Evolutionary conservation across 2,888 invertebrate genomes (phyloP).

Genomic region (Andrena bicolor): DNA sequence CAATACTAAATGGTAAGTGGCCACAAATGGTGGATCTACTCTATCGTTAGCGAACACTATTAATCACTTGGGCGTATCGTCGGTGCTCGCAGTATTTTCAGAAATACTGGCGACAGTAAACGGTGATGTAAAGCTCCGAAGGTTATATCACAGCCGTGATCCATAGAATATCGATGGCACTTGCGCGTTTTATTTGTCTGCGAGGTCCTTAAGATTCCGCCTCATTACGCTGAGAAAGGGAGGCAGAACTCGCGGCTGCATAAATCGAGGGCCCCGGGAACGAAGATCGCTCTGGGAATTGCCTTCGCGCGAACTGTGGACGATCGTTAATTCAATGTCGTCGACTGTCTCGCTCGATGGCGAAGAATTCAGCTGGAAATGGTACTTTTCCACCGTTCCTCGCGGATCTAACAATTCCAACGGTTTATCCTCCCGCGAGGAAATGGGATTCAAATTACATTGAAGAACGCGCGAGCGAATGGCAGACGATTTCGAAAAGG

Average conservation of each 20-base stretch:
- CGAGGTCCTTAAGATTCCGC: slow-evolving; percentile 23
- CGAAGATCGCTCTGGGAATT: slow-evolving; percentile 25
- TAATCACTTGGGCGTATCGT: no score
- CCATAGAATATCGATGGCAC: not conserved
- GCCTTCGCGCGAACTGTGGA: not conserved
- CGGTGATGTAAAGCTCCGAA: not conserved
- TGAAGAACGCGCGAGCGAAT: not conserved
- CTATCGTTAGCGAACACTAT: no score
- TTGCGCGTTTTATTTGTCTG: not conserved
- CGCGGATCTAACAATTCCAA: not conserved
- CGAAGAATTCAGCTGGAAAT: slow-evolving; percentile 6
- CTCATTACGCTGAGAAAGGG: slow-evolving; percentile 9
- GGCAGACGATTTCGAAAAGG: not conserved
- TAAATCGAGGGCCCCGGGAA: slow-evolving; percentile 25
- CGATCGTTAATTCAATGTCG: slow-evolving; percentile 34
- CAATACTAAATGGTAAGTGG: no score
- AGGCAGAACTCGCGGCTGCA: not conserved
- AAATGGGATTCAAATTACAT: slow-evolving; percentile 3
- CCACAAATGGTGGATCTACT: no score
- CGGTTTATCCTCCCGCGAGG: not conserved
- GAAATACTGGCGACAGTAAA: not conserved
- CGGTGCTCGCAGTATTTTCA: no score
- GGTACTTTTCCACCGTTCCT: not conserved
- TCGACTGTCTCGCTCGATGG: not conserved
- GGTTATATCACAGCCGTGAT: not conserved